phyloP scores from a whole-genome alignment of 2,888 invertebrate genomes.

The Corythucha ciliata region DNA sequence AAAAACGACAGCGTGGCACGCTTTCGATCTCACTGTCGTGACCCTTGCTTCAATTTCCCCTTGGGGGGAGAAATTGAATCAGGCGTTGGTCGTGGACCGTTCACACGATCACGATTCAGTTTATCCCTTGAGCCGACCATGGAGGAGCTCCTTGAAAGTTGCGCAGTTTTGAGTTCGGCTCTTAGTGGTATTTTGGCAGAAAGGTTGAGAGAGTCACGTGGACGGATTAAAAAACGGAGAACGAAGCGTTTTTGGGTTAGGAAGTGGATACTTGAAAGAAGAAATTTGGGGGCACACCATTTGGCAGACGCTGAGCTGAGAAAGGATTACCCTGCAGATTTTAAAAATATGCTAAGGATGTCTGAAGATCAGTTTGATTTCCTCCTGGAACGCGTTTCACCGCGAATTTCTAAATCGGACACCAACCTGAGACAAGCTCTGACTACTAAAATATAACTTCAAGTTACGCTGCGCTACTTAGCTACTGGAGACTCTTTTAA shows the following conservation, averaged over 20 bases:
- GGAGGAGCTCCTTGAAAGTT: no score
- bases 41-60: no score
- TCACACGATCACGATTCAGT: no score
- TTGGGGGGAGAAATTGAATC: no score
- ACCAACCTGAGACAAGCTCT: slow-evolving; percentile 4
- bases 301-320: slow-evolving; percentile 12
- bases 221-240: slow-evolving; percentile 8
- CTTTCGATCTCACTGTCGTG: no score
- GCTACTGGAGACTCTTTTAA: no score
- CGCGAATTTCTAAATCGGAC: slow-evolving; percentile 2
- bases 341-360: slow-evolving; percentile 10
- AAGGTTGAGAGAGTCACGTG: no score
- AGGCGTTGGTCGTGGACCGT: no score
- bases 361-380: slow-evolving; percentile 15
- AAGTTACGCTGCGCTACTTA: neutral
- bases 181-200: no score
- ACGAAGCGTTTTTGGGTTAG: slow-evolving; percentile 8
- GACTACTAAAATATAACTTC: neutral
- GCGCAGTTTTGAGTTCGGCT: no score
- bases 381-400: slow-evolving; percentile 5
- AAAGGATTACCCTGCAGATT: neutral
- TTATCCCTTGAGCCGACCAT: no score
- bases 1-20: no score
- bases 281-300: slow-evolving; percentile 9
- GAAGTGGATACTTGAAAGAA: slow-evolving; percentile 7